Evolutionary conservation across 2,888 invertebrate species (phyloP), one percentile per base, ranked within the genome.

Genomic region (Penaeus monodon): DNA sequence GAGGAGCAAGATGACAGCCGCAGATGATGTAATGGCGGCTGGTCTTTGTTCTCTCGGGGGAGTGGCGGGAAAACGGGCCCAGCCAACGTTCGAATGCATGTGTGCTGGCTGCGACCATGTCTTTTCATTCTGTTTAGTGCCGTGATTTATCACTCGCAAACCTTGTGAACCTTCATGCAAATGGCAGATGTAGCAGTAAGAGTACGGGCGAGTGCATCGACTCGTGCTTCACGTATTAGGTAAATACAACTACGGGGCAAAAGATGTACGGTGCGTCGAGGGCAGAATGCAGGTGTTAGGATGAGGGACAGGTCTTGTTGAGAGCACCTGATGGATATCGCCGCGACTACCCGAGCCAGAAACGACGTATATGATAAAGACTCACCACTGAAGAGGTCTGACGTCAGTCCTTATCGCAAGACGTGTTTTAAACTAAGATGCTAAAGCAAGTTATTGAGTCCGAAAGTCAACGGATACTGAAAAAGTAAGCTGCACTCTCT

Each of bases 1-100:
- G 90, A 89, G 90, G 91, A 84, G 89, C 90, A 88, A 90, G 91
- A 90, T 91, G 91, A 90, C 91, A 91, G 88, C 91, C 90, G 76
- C 92, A 92, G 68, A 92, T 92, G 89, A 85, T 87, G 90, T 81
- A 76, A 89, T 84, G 83, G 89, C 80, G 84, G 88, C 85, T 85
- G 86, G 76, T 88, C 84, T 84, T 88, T 84, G 84, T 84, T 81
- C 88, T 84, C 81, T 76, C 57, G 88, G 68, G 84, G 84, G 86
- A 86, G 86, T 82, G 86, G 86, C 86, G 81, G 86, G 77, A 86
- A 80, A 86, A 86, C 86, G 81, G 86, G 86, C 81, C 81, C 76
- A n/a, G 81, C 76, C 78, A 68, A 77, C 86, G 86, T 86, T 82
- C 86, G 86, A 86, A 86, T 86, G 86, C 86, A 82, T 86, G 86